Base-by-base conservation (phyloP, 2,797 vertebrate species). In the Rousettus madagascariensis region DNA sequence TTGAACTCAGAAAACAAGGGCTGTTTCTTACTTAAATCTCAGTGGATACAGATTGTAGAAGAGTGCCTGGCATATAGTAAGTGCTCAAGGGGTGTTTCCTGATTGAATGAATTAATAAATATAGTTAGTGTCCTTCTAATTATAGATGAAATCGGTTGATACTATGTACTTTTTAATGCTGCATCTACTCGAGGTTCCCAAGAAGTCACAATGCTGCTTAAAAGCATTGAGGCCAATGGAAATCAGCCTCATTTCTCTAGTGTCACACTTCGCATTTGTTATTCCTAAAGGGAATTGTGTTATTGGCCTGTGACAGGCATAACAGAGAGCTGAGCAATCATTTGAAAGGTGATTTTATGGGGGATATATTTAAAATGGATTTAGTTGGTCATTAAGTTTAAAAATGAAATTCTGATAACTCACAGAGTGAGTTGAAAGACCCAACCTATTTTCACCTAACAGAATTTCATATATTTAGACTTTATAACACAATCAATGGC, bases 121-220 rank as follows among this genome's bases (percentile, higher is more conserved):
- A 30, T 26, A 80, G 17, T 80, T 79, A 46, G 77, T 80, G 4
- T 63, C 53, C 41, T 85, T 26, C 69, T 87, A 85, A n/a, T 72
- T 66, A 84, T 5, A 72, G 75, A 46, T 51, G 15, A 77, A 57
- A 63, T 36, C 63, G 7, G 43, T 77, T 38, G 43, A 61, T 41
- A 49, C 8, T 86, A n/a, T 65, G n/a, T 38, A 65, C 36, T 75
- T 89, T 90, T 91, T 19, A 95, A 57, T 80, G 43, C 51, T 92
- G 5, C 24, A 4, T 69, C 17, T 41, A 80, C 30, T 87, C 69
- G 33, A 22, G 7, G 17, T 53, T 36, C n/a, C 51, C 38, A 69
- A 4, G 30, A 91, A 91, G 22, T 86, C 11, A 20, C 55, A 17
- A 46, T 66, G 41, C 15, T 83, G 7, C 51, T 93, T 69, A 38